Base-by-base conservation (phyloP, 2,888 invertebrate species). In the Ypsolopha scabrella region DNA sequence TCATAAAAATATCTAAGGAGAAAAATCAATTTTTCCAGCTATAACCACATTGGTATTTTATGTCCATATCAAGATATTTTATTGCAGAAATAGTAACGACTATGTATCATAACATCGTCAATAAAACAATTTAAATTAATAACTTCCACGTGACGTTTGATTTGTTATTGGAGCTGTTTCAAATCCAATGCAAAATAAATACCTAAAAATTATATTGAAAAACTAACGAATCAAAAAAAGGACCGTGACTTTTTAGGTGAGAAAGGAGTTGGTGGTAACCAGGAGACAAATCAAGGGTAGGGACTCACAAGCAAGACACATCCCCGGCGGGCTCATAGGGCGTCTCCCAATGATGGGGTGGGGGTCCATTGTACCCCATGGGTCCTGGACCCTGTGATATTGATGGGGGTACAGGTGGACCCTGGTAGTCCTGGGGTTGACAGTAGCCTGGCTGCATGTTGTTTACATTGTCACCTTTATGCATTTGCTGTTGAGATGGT, bases 401-500 rank as follows among this genome's bases (percentile, higher is more conserved):
- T 43, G 68, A 63, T 9, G n/a, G 37, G 47, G 47, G 47, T 36
- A 47, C 39, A 54, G 73, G 70, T 57, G 70, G 65, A 53, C 66
- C 65, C 68, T 73, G 78, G 76, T 75, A 83, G 57, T 82, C 81
- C 68, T 77, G 65, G 56, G 79, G 72, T 67, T 70, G 75, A 65
- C 74, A 72, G 75, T 80, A 82, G 64, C 67, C 63, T 71, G 70
- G 78, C 64, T 74, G 80, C 75, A 75, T 75, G 81, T 85, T 85
- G 86, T 86, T 86, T 86, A 86, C 86, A 86, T 86, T 86, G 86
- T 86, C 86, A 77, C 86, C 81, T 68, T 79, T 78, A 67, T 75
- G 69, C 61, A 76, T 66, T 67, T 77, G 74, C 62, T 75, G 78
- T 65, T 75, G 81, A 62, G 64, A 79, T 62, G 83, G 80, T 55